Evolutionary conservation across 2,113 vertebrate species (phyloP), one percentile per base, ranked within the genome.

Genomic region (Parotia lawesii): DNA sequence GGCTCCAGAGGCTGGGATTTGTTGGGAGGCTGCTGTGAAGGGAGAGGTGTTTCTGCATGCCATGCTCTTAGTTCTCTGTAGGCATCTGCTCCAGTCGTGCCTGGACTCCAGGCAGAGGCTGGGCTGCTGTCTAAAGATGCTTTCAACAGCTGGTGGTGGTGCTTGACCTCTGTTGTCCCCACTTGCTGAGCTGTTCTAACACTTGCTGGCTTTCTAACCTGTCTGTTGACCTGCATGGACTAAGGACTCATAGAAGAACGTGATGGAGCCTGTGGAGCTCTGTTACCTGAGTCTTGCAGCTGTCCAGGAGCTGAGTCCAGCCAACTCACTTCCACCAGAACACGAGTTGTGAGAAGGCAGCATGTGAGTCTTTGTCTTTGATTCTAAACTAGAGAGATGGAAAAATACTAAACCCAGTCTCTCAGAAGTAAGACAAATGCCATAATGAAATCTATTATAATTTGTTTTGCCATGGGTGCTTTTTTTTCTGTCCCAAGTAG

Each of bases 301-400:
- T 8, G 1, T 17, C 29, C 29, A 29, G 48, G 58, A 79, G 50
- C 58, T 20, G 44, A 76, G 22, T 44, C n/a, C 31, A n/a, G 15
- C 57, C 67, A 42, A 1, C 50, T 11, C 35, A 10, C 38, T 42
- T 67, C n/a, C 19, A 45, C 61, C 16, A 44, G 17, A 81, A 37
- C 17, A 37, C 1, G 2, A 28, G 5, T 7, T 66, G 35, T 22
- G 48, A 29, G 11, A 67, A 78, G 48, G 60, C 0, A 1, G 8
- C 5, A 29, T 47, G 16, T 6, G 8, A 56, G 15, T 66, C 25
- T 69, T 71, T 95, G 25, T n/a, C 29, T 51, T 8, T 57, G 47
- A 15, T 5, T 62, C 16, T 44, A 51, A 29, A 40, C 37, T 12
- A 22, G 45, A 64, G 66, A 67, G 57, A 42, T 67, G 8, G 35